Conservation (phyloP, 2,113 vertebrate genomes). For the Onychostoma macrolepis region DNA sequence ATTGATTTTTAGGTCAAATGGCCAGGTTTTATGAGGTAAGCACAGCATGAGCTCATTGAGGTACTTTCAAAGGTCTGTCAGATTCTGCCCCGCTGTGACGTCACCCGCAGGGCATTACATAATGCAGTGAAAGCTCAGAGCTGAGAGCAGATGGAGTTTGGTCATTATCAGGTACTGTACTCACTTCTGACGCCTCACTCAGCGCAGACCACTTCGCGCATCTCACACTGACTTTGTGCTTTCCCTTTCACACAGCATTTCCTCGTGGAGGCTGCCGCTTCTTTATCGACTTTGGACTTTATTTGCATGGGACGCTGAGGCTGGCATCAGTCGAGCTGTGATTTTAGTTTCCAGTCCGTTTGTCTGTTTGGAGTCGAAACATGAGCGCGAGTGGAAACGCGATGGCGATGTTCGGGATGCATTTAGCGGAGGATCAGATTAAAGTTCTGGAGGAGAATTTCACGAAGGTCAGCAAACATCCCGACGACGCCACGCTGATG, state of each 20-base stretch:
- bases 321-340: background rate
- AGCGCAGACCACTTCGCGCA: background rate
- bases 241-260: constrained; percentile 10
- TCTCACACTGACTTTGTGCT: background rate
- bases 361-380: background rate
- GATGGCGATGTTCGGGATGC: constrained; percentile 45
- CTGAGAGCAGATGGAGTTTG: background rate
- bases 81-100: constrained; percentile 27
- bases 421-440: constrained; percentile 72
- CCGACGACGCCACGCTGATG: constrained; percentile 71
- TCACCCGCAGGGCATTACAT: constrained; percentile 44
- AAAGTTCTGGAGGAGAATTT: constrained; percentile 76
- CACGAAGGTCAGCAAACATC: constrained; percentile 63
- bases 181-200: background rate
- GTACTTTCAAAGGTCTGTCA: background rate
- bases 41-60: background rate
- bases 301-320: constrained; percentile 27
- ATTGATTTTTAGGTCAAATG: background rate
- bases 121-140: background rate
- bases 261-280: constrained; percentile 6
- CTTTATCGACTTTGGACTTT: background rate
- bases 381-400: constrained; percentile 39
- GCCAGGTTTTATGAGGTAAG: background rate
- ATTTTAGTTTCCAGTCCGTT: background rate
- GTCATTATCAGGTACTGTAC: background rate